A percentile compares a stretch with the other conserved stretches of the same genome.
These are phyloP conservation scores for Misgurnus mizolepis DNA, from an alignment of 2,113 vertebrate species.

Conservation along the genomic window DNA sequence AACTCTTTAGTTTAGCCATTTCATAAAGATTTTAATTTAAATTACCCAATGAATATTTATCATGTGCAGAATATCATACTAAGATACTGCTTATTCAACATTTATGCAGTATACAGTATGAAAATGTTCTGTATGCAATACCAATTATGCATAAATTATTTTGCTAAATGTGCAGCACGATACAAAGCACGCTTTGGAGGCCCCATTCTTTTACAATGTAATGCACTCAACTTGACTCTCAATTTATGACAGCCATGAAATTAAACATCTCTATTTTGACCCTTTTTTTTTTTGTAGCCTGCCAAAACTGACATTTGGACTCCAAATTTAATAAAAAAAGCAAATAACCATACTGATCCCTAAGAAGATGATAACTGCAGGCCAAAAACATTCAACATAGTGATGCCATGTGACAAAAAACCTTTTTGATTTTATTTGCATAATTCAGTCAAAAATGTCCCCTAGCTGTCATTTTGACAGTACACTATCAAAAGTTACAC, in stretches of 20 bases:
- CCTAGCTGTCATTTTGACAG: no score
- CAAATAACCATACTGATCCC: no score
- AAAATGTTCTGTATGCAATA: not conserved
- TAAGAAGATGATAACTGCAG: not conserved
- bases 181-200: not conserved
- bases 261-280: no score
- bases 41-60: not conserved
- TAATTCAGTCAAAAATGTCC: not conserved
- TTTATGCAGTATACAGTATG: not conserved
- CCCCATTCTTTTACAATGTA: not conserved
- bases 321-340: no score
- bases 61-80: not conserved
- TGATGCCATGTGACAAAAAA: not conserved
- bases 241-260: not conserved
- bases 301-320: not conserved
- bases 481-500: no score
- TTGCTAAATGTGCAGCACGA: not conserved
- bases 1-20: not conserved
- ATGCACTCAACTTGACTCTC: not conserved
- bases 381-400: not conserved
- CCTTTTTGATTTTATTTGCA: not conserved
- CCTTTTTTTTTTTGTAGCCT: not conserved
- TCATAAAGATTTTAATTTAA: not conserved
- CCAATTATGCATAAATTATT: not conserved
- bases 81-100: not conserved